A percentile compares a stretch with the other conserved stretches of the same genome.
These are phyloP conservation scores for Plagodis pulveraria DNA, from an alignment of 2,888 invertebrate genomes.

Conservation along the genomic window DNA sequence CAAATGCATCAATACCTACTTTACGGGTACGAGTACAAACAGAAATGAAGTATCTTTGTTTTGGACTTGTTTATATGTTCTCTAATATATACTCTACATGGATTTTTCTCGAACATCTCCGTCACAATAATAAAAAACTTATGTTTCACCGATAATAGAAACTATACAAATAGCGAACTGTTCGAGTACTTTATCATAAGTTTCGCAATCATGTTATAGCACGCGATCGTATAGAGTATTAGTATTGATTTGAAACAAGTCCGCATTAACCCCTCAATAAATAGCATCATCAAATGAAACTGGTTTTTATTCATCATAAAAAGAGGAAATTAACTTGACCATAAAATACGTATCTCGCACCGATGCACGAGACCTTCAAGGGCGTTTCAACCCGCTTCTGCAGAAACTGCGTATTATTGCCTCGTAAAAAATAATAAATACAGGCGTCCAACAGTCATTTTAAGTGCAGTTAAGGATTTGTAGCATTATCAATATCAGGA, in stretches of 20 bases:
- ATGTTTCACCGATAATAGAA: slow-evolving; percentile 21
- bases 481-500: neutral
- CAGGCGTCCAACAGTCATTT: slow-evolving; percentile 18
- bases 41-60: too few species aligned
- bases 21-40: too few species aligned
- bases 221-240: slow-evolving; percentile 14
- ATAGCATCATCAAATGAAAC: slow-evolving; percentile 58
- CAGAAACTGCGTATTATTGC: slow-evolving; percentile 30
- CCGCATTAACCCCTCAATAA: slow-evolving; percentile 55
- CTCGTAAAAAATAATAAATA: slow-evolving; percentile 34
- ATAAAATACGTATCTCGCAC: slow-evolving; percentile 49
- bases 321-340: slow-evolving; percentile 60
- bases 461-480: slow-evolving; percentile 5
- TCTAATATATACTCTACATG: too few species aligned
- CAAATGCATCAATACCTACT: too few species aligned
- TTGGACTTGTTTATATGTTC: too few species aligned
- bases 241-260: slow-evolving; percentile 47
- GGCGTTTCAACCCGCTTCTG: slow-evolving; percentile 20
- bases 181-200: slow-evolving; percentile 18
- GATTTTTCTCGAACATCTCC: neutral
- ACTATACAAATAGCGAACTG: slow-evolving; percentile 19
- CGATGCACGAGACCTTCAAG: slow-evolving; percentile 31
- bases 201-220: slow-evolving; percentile 16
- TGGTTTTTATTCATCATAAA: slow-evolving; percentile 64
- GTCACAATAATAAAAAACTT: slow-evolving; percentile 15